Evolutionary conservation across 2,113 vertebrate species (phyloP), one percentile per base, ranked within the genome.

Genomic region (Heterochromis multidens): DNA sequence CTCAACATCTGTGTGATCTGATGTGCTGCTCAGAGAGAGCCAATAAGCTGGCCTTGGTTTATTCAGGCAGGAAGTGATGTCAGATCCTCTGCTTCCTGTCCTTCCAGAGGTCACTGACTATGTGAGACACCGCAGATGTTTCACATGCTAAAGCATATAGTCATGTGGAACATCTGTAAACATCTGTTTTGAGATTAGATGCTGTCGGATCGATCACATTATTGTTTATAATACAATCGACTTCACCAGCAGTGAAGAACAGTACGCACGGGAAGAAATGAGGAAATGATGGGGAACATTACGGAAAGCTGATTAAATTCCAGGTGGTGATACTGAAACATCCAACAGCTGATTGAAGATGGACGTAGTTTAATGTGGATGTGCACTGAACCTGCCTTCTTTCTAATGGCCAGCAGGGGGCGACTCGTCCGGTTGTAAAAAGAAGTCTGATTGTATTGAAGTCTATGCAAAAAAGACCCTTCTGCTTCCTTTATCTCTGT

Each of bases 151-250:
- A 62, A 62, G 60, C 17, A 11, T 12, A 17, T 21, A 3, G 19
- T 62, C 60, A 49, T 12, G 17, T 52, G 49, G 10, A 72, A 21
- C 43, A 72, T 72, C 43, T 49, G 10, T 11, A 72, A 72, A 72
- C 67, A 72, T 49, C 65, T 49, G 40, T 16, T 27, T 72, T 72
- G 9, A 49, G 40, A 49, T 0, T 27, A 46, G 46, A 72, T 49
- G 40, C 65, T 0, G 5, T 70, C 5, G 27, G 1, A 14, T 0
- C 46, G 3, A 70, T 19, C 6, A 27, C 0, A 27, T 70, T 49
- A 49, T 49, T 49, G 16, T 19, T 70, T 70, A 11, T 29, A 27
- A 19, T 67, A 4, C 14, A 25, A 33, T 61, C 29, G 17, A 33
- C 60, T 33, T 62, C 17, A 31, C 16, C 2, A 0, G 59, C 59